Conservation (phyloP, 2,113 vertebrate genomes). For the Urocitellus parryii region DNA sequence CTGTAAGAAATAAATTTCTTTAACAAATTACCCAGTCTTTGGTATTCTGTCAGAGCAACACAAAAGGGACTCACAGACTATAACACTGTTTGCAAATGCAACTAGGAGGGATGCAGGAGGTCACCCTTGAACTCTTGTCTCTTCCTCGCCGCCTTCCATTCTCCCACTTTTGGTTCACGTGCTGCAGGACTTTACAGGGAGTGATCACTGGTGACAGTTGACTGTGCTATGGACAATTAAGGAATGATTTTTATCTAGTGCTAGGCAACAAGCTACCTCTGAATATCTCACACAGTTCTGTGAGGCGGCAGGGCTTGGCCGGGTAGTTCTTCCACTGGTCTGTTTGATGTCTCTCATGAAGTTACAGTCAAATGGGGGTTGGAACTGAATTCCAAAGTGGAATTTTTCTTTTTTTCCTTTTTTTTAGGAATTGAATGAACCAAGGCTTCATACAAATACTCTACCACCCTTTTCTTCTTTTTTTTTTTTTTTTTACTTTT, state of each 20-base stretch:
- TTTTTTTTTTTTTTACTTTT: no score
- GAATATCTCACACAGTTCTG: neutral
- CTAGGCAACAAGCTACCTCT: neutral
- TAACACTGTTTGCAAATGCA: neutral
- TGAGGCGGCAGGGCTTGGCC: neutral
- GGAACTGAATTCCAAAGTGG: neutral
- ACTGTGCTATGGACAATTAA: neutral
- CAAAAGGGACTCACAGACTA: neutral
- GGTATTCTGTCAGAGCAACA: neutral
- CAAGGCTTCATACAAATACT: neutral
- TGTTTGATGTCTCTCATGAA: neutral
- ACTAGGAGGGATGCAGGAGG: no score
- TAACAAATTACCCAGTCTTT: neutral
- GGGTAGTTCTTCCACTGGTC: neutral
- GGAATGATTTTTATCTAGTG: neutral
- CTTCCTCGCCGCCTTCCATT: neutral
- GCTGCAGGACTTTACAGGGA: neutral
- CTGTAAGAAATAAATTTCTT: neutral
- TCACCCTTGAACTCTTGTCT: neutral
- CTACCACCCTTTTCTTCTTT: neutral
- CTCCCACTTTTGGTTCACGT: neutral
- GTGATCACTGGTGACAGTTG: neutral
- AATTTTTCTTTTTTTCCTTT: neutral
- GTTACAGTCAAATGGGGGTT: neutral
- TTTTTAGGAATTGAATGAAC: neutral